Percentiles rank a stretch among this genome's conserved stretches.
Conservation (phyloP, 2,888 invertebrate genomes). For the Endotricha flammealis region DNA sequence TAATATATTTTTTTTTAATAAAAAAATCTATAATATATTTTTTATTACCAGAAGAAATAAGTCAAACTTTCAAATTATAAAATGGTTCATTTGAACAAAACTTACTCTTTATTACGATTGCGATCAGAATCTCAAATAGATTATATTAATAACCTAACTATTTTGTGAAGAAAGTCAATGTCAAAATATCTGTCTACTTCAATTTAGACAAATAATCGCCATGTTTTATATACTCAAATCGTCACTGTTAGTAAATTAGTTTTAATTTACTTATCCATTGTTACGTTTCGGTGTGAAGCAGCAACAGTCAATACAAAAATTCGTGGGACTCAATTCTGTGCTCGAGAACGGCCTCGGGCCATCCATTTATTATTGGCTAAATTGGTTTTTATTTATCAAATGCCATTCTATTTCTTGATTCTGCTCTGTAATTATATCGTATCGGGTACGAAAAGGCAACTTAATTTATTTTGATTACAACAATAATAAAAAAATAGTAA, state of each 20-base stretch:
- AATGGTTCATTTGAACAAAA: background rate
- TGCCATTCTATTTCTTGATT: slow-evolving; percentile 39
- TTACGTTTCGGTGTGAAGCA: slow-evolving; percentile 30
- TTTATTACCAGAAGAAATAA: no score
- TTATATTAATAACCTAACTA: no score
- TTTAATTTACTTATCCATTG: slow-evolving; percentile 5
- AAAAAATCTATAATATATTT: no score
- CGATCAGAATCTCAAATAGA: no score
- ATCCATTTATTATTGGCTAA: slow-evolving; percentile 40
- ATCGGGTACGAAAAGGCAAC: slow-evolving; percentile 28
- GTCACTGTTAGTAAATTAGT: no score
- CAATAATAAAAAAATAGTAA: no score
- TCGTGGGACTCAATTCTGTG: slow-evolving; percentile 27
- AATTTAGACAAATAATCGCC: no score
- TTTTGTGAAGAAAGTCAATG: no score
- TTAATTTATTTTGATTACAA: background rate
- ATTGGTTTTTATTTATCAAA: slow-evolving; percentile 47
- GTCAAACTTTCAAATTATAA: no score
- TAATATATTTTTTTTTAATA: no score
- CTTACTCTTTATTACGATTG: background rate
- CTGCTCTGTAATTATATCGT: slow-evolving; percentile 39
- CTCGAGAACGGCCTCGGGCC: slow-evolving; percentile 26
- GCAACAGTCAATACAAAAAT: slow-evolving; percentile 19
- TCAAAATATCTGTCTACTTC: no score
- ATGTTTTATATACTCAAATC: no score